Conservation (phyloP, 2,797 vertebrate species). For the Orientallactaga sibirica region DNA sequence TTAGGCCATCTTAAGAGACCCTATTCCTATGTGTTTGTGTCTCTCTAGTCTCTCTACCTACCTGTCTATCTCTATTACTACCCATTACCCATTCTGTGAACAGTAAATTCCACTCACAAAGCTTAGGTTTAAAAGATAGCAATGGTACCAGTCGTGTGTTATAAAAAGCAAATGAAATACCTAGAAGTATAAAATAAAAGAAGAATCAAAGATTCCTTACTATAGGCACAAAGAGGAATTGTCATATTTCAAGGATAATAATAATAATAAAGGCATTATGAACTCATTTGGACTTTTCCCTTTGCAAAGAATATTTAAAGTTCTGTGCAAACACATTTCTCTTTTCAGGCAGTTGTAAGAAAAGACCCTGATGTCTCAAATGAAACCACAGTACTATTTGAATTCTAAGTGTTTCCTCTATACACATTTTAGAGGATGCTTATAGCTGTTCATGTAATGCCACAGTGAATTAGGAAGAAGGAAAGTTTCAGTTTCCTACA, state of each 20-base stretch:
- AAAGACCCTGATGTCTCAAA: background rate
- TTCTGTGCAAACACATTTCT: conserved; percentile 11
- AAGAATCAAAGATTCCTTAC: conserved; percentile 7
- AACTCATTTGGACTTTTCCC: conserved; percentile 20
- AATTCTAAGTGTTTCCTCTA: conserved; percentile 25
- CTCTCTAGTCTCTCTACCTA: background rate
- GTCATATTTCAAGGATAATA: conserved; percentile 37
- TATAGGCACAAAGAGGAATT: background rate
- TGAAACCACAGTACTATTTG: conserved; percentile 42
- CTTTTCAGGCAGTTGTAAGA: conserved; percentile 9
- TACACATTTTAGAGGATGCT: background rate
- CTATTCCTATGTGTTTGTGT: background rate
- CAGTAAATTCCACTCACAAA: conserved; percentile 39
- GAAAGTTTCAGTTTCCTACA: background rate
- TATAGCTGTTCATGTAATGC: background rate
- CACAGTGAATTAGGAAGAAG: conserved; percentile 37
- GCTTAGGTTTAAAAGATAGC: conserved; percentile 36
- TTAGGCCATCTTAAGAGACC: conserved; percentile 19
- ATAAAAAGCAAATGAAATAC: conserved; percentile 38
- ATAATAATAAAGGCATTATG: conserved; percentile 14
- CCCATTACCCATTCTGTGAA: background rate
- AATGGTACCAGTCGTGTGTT: background rate
- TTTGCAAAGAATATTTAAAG: conserved; percentile 12
- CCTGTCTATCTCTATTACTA: background rate
- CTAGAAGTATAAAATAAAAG: background rate